Conservation (phyloP, 2,113 vertebrate species). For the Excalfactoria chinensis region DNA sequence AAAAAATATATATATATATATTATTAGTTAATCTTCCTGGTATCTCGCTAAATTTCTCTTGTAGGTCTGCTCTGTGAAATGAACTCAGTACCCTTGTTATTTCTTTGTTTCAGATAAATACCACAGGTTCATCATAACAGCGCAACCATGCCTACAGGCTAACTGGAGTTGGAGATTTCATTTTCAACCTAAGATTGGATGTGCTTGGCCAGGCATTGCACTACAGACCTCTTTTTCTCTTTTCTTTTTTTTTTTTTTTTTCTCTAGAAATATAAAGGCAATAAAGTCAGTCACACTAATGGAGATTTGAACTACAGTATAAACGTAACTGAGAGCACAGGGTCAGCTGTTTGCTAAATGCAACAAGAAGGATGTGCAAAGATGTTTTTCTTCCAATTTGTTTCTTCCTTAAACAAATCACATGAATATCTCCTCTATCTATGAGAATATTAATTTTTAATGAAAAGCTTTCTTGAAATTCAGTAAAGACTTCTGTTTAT, state of each 20-base stretch:
- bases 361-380: not conserved
- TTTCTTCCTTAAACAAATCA: not conserved
- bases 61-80: not conserved
- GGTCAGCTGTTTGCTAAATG: not conserved
- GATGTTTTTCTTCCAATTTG: not conserved
- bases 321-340: not conserved
- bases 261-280: not conserved
- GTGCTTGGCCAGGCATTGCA: not conserved
- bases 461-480: not conserved
- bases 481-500: not conserved
- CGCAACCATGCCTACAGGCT: constrained; percentile 21
- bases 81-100: not conserved
- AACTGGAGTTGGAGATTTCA: constrained; percentile 4
- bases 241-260: not conserved
- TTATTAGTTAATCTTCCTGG: not conserved
- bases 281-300: not conserved
- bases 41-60: not conserved
- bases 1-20: too few relatives aligned
- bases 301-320: not conserved
- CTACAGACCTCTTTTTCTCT: not conserved
- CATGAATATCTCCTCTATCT: not conserved
- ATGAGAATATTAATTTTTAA: not conserved
- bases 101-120: constrained; percentile 25
- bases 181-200: constrained; percentile 51
- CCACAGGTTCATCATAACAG: not conserved